These are phyloP conservation scores for Brachyhypopomus gauderio DNA, from an alignment of 2,113 vertebrate species.

Conservation along the genomic window DNA sequence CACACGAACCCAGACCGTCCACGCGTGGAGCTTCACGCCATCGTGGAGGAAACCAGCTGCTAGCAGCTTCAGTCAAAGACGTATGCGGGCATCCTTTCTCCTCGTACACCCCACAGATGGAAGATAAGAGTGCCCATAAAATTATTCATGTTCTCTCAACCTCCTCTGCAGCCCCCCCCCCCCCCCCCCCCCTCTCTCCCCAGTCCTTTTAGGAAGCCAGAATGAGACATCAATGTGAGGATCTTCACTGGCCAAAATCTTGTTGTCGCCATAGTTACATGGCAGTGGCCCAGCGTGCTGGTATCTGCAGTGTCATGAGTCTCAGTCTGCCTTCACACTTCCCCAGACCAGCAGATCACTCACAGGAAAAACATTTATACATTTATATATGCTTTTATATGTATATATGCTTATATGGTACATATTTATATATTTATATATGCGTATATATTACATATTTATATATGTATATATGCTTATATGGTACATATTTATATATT, in stretches of 20 bases:
- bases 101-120: neutral
- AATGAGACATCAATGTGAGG: conserved; percentile 47
- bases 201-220: conserved; percentile 37
- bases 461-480: neutral
- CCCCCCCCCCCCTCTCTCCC: neutral
- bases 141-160: conserved; percentile 17
- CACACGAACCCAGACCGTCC: conserved; percentile 44
- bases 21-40: conserved; percentile 43
- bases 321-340: conserved; percentile 21
- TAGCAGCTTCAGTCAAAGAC: conserved; percentile 27
- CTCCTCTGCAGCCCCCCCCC: neutral
- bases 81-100: conserved; percentile 6
- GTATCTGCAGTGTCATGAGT: conserved; percentile 38
- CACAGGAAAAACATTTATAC: neutral
- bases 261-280: conserved; percentile 62
- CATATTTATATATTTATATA: neutral
- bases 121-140: conserved; percentile 12
- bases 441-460: neutral
- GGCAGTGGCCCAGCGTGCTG: conserved; percentile 54
- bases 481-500: neutral
- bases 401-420: neutral
- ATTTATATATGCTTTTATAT: neutral
- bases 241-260: conserved; percentile 52
- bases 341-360: neutral
- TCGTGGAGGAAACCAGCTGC: conserved; percentile 27